Evolutionary conservation across 2,888 invertebrate genomes (phyloP), one percentile per base, ranked within the genome.

Genomic region (Polia nebulosa): DNA sequence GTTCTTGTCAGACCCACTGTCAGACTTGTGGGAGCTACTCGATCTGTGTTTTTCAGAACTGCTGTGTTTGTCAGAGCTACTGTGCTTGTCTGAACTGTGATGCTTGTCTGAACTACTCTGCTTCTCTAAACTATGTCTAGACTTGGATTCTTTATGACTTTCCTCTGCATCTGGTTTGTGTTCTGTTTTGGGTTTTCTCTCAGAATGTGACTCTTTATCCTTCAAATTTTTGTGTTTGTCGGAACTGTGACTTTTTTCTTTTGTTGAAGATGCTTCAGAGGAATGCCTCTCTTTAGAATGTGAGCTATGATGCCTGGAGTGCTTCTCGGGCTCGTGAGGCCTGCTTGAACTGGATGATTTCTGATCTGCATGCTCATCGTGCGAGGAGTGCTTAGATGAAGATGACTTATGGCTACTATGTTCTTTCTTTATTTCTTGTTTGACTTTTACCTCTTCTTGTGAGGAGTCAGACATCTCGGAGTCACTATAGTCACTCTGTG

Each of bases 381-480:
- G 82, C 69, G 85, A 85, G 53, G 87, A 85, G 36, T 75, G 88
- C 79, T 89, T 92, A 45, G 87, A 84, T 61, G 89, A 86, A 45
- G 85, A 82, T 65, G 88, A 87, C 63, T 83, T 90, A 68, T 90
- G 82, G 69, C 86, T 83, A n/a, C 89, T 87, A 20, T 78, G 87
- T 85, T 92, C 92, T 78, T 80, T 85, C 82, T 90, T 93, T 34
- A 90, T 84, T 88, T 91, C 89, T 66, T 82, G 85, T 79, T 90
- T 90, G 3, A 85, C 71, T 78, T 89, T 90, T 34, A 80, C 83
- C 27, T 92, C 88, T 82, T 94, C 93, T 13, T 88, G 89, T 44
- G 93, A 92, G 36, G 91, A 92, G 20, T 92, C 90, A 5, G 93
- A 92, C 49, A 83, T 78, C 9, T 90, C 90, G 8, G 92, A 90